These are phyloP conservation scores for Argyresthia goedartella DNA, from an alignment of 2,888 invertebrate genomes.

Conservation along the genomic window DNA sequence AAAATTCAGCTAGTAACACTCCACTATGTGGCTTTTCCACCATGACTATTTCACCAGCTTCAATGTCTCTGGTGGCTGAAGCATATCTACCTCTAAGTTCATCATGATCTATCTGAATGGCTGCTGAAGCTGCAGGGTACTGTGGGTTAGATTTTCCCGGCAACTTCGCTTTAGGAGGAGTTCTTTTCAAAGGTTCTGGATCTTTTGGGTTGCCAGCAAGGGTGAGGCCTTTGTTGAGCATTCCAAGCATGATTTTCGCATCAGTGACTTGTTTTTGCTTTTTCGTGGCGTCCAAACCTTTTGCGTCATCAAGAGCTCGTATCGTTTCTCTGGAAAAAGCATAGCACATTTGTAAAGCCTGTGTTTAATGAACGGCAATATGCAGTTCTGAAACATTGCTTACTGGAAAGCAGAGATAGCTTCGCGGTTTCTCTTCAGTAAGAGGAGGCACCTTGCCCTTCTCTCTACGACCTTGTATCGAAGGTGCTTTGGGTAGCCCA, in stretches of 20 bases:
- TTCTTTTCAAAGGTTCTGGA: conserved; percentile 40
- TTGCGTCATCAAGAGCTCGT: conserved; percentile 76
- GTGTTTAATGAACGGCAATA: too few species aligned
- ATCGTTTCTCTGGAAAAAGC: conserved; percentile 69
- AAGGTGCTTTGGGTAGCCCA: conserved; percentile 79
- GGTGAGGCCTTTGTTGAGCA: conserved; percentile 73
- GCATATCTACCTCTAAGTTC: conserved; percentile 79
- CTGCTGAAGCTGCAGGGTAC: conserved; percentile 73
- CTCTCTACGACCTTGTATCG: conserved; percentile 83
- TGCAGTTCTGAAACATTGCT: conserved; percentile 16
- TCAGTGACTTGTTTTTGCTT: conserved; percentile 75
- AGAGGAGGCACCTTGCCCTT: conserved; percentile 78
- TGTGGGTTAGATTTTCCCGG: conserved; percentile 48
- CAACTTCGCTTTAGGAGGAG: conserved; percentile 47
- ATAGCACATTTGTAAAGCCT: neutral
- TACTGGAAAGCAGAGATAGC: conserved; percentile 75
- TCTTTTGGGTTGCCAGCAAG: conserved; percentile 51
- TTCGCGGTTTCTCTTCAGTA: conserved; percentile 74
- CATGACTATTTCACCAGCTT: conserved; percentile 79
- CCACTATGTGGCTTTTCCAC: conserved; percentile 81
- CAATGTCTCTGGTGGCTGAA: conserved; percentile 76
- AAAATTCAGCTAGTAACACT: conserved; percentile 76
- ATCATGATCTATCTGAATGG: conserved; percentile 74
- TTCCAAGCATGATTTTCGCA: conserved; percentile 78
- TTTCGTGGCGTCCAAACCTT: conserved; percentile 70